A percentile compares a stretch with the other conserved stretches of the same genome.
Evolutionary conservation across 2,113 vertebrate genomes (phyloP).

Genomic region (Vulpes ferrilata): DNA sequence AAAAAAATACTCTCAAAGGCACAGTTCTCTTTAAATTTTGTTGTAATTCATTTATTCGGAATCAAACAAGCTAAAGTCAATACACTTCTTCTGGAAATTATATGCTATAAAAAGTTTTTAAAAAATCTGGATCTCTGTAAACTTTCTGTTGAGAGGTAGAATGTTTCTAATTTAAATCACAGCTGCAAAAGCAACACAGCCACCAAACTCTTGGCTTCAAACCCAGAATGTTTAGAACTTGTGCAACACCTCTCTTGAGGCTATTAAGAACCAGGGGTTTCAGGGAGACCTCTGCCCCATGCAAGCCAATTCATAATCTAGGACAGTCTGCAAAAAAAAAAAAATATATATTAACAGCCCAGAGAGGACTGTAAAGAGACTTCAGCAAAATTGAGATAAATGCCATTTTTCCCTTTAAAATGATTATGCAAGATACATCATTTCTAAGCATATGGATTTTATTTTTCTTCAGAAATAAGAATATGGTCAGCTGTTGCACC

Average conservation of each 20-base stretch:
- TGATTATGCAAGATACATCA: background rate
- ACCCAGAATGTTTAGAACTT: constrained; percentile 50
- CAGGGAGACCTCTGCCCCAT: background rate
- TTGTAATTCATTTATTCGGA: background rate
- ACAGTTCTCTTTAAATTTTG: background rate
- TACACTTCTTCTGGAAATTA: background rate
- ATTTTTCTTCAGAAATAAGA: constrained; percentile 37
- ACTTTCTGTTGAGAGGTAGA: constrained; percentile 20
- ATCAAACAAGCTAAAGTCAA: background rate
- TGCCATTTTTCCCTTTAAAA: constrained; percentile 25
- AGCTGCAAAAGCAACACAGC: constrained; percentile 42
- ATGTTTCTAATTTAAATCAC: constrained; percentile 64
- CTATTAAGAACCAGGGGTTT: background rate
- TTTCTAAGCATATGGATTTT: background rate
- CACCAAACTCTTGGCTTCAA: constrained; percentile 50
- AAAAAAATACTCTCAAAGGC: background rate
- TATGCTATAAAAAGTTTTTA: background rate
- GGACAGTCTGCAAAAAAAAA: background rate
- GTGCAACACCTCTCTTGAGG: constrained; percentile 12
- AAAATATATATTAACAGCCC: background rate
- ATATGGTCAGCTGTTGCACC: background rate
- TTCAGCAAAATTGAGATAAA: constrained; percentile 27
- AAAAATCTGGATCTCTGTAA: constrained; percentile 58
- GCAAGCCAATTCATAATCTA: constrained; percentile 9
- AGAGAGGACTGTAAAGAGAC: background rate